Conservation (phyloP, 2,797 vertebrate species). For the Remorina albescens region DNA sequence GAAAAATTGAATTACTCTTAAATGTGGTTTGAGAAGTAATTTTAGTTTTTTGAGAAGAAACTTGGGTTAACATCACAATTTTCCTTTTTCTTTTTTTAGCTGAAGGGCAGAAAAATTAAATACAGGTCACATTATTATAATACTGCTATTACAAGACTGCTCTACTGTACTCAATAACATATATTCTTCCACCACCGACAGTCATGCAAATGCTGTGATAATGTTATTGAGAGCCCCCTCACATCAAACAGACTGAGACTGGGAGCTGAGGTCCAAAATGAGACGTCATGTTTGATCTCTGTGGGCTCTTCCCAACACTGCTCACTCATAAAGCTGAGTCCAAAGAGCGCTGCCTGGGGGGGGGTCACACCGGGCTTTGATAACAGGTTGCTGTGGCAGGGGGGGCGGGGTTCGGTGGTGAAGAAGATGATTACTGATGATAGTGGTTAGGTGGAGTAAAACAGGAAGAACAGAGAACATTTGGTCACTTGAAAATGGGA, state of each 20-base stretch:
- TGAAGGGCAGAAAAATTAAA: background rate
- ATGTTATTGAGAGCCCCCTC: conserved; percentile 16
- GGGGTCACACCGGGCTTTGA: conserved; percentile 53
- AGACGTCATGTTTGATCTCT: conserved; percentile 59
- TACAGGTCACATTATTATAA: background rate
- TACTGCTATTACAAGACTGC: background rate
- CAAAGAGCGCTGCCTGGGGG: conserved; percentile 59
- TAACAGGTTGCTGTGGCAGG: conserved; percentile 53
- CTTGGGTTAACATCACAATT: background rate
- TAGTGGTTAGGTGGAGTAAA: background rate
- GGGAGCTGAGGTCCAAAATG: conserved; percentile 26
- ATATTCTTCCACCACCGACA: background rate
- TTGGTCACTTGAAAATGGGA: conserved; percentile 11
- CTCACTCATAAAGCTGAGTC: conserved; percentile 53
- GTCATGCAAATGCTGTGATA: conserved; percentile 20
- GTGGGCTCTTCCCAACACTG: conserved; percentile 26
- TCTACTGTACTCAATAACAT: background rate
- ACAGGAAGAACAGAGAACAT: background rate
- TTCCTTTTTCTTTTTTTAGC: background rate
- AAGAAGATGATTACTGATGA: conserved; percentile 36
- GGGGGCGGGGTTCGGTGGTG: conserved; percentile 18
- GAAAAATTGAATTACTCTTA: no score
- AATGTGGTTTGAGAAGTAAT: background rate
- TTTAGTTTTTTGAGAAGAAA: background rate
- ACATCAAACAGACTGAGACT: conserved; percentile 42